Base-by-base conservation (phyloP, 2,797 vertebrate genomes). In the Poecilia velifera region DNA sequence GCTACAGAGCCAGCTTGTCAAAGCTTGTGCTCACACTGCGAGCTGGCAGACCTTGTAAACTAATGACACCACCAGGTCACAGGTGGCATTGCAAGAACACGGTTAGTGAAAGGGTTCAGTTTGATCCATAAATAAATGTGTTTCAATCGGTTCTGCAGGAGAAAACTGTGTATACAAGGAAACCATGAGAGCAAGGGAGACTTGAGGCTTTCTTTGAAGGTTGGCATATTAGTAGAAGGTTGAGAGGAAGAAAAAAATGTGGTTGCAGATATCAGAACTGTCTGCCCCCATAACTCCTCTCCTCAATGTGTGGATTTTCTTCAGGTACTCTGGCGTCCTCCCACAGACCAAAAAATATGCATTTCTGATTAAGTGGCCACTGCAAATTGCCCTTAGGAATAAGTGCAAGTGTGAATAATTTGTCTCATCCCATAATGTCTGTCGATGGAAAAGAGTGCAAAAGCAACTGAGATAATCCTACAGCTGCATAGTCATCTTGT, bases 61-160 rank as follows among this genome's bases (percentile, higher is more conserved):
- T 72, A 91, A 93, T 90, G 92, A 91, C 93, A 85, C 89, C 92
- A 86, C 7, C 84, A 91, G 93, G 92, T 82, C 70, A 73, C 3
- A 51, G 3, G 10, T 2, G 72, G 85, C 31, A 89, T 39, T 89
- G 62, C 92, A 91, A 20, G 75, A 20, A 34, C 10, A 47, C 3
- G 0, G 34, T 3, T 1, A 18, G 36, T 68, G 3, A 68, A 68
- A 70, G 66, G 66, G 36, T 70, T 70, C 36, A 43, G 66, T 70
- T 70, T 70, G 39, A 70, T 25, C 39, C 10, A 14, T 43, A n/a
- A 14, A n/a, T 25, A 43, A 43, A 43, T 14, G 22, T 12, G 4
- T 70, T n/a, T 43, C 43, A 6, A 43, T n/a, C 39, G 10, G 39
- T 70, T n/a, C 20, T 70, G 66, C 39, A 14, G 39, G 12, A 25